Percentiles rank a stretch among this genome's conserved stretches.
Conservation (phyloP, 2,888 invertebrate genomes). For the Timandra comae region DNA sequence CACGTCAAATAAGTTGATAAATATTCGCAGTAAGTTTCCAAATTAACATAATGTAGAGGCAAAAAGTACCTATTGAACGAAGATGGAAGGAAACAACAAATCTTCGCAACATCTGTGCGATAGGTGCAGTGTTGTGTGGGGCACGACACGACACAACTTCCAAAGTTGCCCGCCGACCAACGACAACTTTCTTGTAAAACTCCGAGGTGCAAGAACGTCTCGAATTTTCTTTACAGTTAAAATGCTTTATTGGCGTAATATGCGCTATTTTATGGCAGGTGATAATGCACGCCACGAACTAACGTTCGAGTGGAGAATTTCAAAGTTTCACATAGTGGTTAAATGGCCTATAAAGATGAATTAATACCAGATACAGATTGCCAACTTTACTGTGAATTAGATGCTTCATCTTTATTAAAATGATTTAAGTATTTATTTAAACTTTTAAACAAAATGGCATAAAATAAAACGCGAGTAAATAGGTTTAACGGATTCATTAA, state of each 20-base stretch:
- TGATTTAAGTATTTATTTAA: no score
- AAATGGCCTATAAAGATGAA: no score
- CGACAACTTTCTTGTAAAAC: conserved; percentile 38
- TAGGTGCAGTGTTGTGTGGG: conserved; percentile 31
- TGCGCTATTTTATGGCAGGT: conserved; percentile 31
- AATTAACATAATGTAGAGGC: no score
- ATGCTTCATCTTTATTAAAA: no score
- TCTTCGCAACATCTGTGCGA: conserved; percentile 21
- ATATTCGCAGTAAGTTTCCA: no score
- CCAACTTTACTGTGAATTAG: no score
- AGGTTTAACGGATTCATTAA: no score
- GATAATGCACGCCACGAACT: conserved; percentile 25
- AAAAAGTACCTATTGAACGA: conserved; percentile 5
- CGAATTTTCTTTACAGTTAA: conserved; percentile 40
- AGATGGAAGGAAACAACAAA: conserved; percentile 12
- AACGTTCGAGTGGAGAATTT: conserved; percentile 21
- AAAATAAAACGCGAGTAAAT: no score
- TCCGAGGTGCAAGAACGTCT: conserved; percentile 32
- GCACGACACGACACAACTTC: conserved; percentile 39
- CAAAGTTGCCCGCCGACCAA: conserved; percentile 40
- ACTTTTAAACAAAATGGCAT: no score
- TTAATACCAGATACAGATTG: no score
- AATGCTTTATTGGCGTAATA: conserved; percentile 48
- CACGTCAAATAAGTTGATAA: neutral
- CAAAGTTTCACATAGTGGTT: conserved; percentile 5